A percentile compares a stretch with the other conserved stretches of the same genome.
Evolutionary conservation across 2,888 invertebrate species (phyloP).

Genomic region (Hirtodrosophila confusa): DNA sequence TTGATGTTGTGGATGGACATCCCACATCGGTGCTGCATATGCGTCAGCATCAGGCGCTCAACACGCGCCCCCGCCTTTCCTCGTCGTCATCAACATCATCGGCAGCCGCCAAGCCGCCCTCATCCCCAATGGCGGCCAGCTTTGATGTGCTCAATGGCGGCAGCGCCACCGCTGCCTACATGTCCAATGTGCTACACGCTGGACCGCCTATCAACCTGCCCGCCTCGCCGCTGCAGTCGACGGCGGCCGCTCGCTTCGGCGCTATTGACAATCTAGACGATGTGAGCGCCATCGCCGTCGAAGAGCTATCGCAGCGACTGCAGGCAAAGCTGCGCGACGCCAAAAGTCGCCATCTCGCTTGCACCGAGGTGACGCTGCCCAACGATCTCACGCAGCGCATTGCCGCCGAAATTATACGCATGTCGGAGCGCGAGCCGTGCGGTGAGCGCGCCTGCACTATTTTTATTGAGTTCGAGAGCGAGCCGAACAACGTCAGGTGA

Average conservation of each 20-base stretch:
- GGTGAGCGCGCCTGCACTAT: conserved; percentile 94
- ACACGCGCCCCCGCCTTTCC: conserved; percentile 62
- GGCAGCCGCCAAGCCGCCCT: conserved; percentile 34
- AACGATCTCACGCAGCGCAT: conserved; percentile 92
- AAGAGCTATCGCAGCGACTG: conserved; percentile 89
- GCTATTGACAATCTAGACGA: conserved; percentile 71
- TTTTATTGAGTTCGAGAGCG: conserved; percentile 92
- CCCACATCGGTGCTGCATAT: conserved; percentile 76
- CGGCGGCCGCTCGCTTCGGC: conserved; percentile 59
- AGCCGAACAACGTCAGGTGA: conserved; percentile 86
- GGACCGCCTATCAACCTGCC: conserved; percentile 51
- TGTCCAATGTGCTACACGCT: conserved; percentile 53
- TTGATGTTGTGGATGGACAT: conserved; percentile 81
- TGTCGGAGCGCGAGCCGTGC: conserved; percentile 95
- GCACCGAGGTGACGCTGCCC: conserved; percentile 94
- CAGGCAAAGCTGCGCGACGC: conserved; percentile 92
- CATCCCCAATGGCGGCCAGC: conserved; percentile 50
- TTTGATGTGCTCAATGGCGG: conserved; percentile 53
- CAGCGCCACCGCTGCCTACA: conserved; percentile 51
- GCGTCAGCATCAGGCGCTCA: conserved; percentile 76
- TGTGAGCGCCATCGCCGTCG: conserved; percentile 81
- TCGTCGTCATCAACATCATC: conserved; percentile 41
- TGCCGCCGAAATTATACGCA: conserved; percentile 90
- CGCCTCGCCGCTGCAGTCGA: conserved; percentile 67
- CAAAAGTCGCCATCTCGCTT: conserved; percentile 91